Evolutionary conservation across 37 sponge, comb jelly and placozoan genomes (phyloP).

Genomic region (Ephydatia muelleri): DNA sequence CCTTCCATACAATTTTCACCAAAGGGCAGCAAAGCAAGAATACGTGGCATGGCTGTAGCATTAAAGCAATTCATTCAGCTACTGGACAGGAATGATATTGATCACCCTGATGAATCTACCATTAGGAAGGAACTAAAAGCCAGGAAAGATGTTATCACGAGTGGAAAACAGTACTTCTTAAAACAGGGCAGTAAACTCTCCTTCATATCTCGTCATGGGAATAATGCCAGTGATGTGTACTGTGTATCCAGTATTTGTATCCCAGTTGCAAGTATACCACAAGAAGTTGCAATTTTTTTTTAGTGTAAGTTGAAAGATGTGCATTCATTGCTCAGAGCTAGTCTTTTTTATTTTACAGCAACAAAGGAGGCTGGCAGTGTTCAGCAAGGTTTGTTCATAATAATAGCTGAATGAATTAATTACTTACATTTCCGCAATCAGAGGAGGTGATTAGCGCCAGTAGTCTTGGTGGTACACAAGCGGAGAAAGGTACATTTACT

Average conservation of each 20-base stretch:
- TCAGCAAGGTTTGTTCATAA: neutral
- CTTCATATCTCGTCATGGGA: neutral
- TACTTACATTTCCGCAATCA: no score
- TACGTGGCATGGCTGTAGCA: conserved; percentile 6
- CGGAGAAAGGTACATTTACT: neutral
- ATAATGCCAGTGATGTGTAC: neutral
- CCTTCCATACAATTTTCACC: conserved; percentile 2
- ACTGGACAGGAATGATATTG: neutral
- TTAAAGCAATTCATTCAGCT: conserved; percentile 1
- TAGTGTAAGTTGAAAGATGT: neutral
- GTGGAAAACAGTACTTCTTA: neutral
- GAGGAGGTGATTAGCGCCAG: no score
- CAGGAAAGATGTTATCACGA: conserved; percentile 10
- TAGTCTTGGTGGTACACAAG: neutral
- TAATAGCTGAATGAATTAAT: neutral
- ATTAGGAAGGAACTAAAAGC: neutral
- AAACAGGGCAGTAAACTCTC: neutral
- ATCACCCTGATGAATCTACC: neutral
- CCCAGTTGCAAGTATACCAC: neutral
- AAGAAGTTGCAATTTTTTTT: neutral
- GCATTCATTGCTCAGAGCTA: neutral
- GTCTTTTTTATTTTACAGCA: neutral
- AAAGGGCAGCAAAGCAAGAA: neutral
- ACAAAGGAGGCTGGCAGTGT: neutral
- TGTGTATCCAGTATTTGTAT: neutral